Evolutionary conservation across 2,888 invertebrate genomes (phyloP).

Genomic region (Xestia c-nigrum): DNA sequence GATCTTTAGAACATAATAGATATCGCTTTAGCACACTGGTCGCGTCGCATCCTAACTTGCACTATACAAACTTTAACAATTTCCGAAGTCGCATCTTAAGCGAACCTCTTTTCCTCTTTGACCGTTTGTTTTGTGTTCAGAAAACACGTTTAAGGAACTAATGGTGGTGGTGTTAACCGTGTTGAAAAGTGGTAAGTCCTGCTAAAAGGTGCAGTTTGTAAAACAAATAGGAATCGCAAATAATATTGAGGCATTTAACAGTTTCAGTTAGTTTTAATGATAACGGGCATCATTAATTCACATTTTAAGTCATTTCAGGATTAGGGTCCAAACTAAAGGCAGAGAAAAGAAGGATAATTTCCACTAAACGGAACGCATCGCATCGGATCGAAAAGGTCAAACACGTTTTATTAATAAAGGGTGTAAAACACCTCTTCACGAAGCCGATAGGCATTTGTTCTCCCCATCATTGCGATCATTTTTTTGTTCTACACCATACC

Average conservation of each 20-base stretch:
- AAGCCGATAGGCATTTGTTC: too few relatives aligned
- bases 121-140: conserved; percentile 1
- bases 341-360: too few relatives aligned
- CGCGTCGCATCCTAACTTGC: conserved; percentile 29
- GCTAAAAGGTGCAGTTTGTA: neutral
- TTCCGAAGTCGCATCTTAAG: conserved; percentile 36
- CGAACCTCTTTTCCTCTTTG: conserved; percentile 1
- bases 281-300: neutral
- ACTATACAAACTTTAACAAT: conserved; percentile 52
- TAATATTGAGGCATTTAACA: neutral
- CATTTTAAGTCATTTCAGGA: too few relatives aligned
- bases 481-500: too few relatives aligned
- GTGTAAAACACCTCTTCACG: too few relatives aligned
- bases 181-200: neutral
- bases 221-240: neutral
- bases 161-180: neutral
- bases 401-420: too few relatives aligned
- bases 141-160: neutral
- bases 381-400: too few relatives aligned
- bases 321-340: too few relatives aligned
- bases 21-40: conserved; percentile 6
- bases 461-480: too few relatives aligned
- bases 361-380: too few relatives aligned
- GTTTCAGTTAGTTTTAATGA: neutral
- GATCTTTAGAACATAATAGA: conserved; percentile 4